These are phyloP conservation scores for Xestia sexstrigata DNA, from an alignment of 2,888 invertebrate species.

Conservation along the genomic window DNA sequence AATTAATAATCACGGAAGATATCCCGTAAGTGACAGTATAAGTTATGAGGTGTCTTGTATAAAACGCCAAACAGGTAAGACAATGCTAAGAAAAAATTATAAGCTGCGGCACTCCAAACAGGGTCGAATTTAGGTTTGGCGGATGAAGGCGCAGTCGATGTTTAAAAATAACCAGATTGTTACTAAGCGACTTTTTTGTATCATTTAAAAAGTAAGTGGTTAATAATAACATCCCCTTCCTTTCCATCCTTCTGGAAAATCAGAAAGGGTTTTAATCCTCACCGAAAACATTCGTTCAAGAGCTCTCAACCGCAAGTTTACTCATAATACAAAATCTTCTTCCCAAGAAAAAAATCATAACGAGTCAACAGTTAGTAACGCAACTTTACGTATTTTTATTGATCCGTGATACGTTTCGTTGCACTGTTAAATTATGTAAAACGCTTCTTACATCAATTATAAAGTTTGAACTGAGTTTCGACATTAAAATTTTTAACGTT, in stretches of 20 bases:
- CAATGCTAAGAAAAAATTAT: neutral
- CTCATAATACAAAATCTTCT: neutral
- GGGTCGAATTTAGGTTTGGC: neutral
- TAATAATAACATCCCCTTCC: neutral
- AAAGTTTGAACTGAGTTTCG: too few relatives aligned
- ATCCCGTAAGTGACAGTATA: too few relatives aligned
- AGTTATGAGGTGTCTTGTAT: neutral
- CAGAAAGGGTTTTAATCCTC: neutral
- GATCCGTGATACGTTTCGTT: conserved; percentile 13
- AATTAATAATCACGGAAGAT: too few relatives aligned
- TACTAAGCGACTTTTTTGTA: neutral
- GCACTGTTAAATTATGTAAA: neutral
- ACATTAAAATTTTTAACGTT: neutral
- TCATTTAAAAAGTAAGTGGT: neutral
- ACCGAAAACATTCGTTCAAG: neutral
- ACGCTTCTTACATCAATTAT: neutral
- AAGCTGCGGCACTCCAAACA: neutral
- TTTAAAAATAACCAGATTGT: neutral
- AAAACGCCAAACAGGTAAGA: too few relatives aligned
- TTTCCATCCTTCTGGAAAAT: neutral
- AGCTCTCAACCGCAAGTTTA: neutral
- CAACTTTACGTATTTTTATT: neutral
- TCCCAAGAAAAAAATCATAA: too few relatives aligned
- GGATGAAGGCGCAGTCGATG: neutral
- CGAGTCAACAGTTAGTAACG: neutral